phyloP scores from a whole-genome alignment of 2,113 vertebrate genomes.

The Apodemus sylvaticus region DNA sequence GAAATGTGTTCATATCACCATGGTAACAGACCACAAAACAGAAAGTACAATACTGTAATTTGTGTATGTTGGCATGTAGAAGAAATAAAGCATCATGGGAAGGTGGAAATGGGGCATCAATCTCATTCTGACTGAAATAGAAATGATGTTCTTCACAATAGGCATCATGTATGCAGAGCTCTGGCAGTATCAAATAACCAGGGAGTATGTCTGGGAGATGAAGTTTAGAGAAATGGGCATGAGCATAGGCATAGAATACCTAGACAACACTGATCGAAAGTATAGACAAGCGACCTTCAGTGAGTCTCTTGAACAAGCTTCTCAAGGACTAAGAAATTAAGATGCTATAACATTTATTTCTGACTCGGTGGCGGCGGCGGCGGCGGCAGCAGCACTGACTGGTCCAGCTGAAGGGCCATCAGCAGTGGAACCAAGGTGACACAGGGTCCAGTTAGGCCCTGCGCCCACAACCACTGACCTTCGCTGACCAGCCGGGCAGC shows the following conservation, averaged over 20 bases:
- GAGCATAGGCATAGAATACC: background rate
- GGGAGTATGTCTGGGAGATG: background rate
- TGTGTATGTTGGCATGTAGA: background rate
- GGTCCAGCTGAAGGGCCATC: too few relatives aligned
- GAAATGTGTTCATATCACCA: background rate
- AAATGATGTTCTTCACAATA: background rate
- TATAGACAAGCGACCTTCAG: background rate
- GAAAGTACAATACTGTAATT: background rate
- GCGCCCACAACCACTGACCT: too few relatives aligned
- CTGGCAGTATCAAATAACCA: background rate
- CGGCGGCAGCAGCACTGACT: too few relatives aligned
- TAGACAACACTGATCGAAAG: background rate
- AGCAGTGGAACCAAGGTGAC: too few relatives aligned
- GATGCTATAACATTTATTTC: background rate
- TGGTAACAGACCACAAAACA: background rate
- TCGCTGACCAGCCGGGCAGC: too few relatives aligned
- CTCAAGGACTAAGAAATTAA: background rate
- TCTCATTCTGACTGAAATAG: background rate
- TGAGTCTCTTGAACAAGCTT: background rate
- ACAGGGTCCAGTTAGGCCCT: too few relatives aligned
- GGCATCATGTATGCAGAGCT: background rate
- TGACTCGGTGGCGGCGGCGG: too few relatives aligned
- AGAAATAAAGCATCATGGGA: background rate
- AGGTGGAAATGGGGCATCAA: background rate
- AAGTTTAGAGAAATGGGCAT: background rate